Base-by-base conservation (phyloP, 2,888 invertebrate genomes). In the Luffia ferchaultella region DNA sequence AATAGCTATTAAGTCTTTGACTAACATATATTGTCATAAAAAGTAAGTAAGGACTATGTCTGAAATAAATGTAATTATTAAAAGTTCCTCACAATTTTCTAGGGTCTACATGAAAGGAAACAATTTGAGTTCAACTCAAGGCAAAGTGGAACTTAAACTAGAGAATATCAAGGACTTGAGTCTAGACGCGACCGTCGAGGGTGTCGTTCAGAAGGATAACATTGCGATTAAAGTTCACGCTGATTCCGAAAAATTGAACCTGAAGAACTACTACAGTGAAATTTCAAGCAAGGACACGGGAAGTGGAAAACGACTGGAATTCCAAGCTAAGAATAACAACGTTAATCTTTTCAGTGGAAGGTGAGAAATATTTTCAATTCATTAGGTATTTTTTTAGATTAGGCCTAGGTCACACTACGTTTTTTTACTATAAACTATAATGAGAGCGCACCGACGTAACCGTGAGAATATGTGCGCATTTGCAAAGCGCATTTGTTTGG, bases 341-440 rank as follows among this genome's bases (percentile, higher is more conserved):
- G 87, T 90, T 62, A 89, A 89, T 49, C 65, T 93, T 7, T 62
- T 93, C 1, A 87, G 89, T 60, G 93, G 93, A 83, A 88, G 86
- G 89, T 89, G 64, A 30, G 3, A 30, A 12, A 30, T 30, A 7
- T 30, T 30, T n/a, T n/a, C n/a, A n/a, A n/a, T n/a, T n/a, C n/a
- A n/a, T n/a, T n/a, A n/a, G n/a, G n/a, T n/a, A n/a, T n/a, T n/a
- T n/a, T n/a, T n/a, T n/a, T n/a, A n/a, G n/a, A n/a, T n/a, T n/a
- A n/a, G n/a, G n/a, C n/a, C n/a, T n/a, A n/a, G n/a, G n/a, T n/a
- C n/a, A n/a, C n/a, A n/a, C n/a, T n/a, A n/a, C n/a, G n/a, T n/a
- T n/a, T n/a, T n/a, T n/a, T n/a, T n/a, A n/a, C n/a, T n/a, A n/a
- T n/a, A n/a, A n/a, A n/a, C n/a, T n/a, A n/a, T n/a, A n/a, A n/a